These are phyloP conservation scores for Eudorcas thomsonii DNA, from an alignment of 2,113 vertebrate genomes.

Conservation along the genomic window DNA sequence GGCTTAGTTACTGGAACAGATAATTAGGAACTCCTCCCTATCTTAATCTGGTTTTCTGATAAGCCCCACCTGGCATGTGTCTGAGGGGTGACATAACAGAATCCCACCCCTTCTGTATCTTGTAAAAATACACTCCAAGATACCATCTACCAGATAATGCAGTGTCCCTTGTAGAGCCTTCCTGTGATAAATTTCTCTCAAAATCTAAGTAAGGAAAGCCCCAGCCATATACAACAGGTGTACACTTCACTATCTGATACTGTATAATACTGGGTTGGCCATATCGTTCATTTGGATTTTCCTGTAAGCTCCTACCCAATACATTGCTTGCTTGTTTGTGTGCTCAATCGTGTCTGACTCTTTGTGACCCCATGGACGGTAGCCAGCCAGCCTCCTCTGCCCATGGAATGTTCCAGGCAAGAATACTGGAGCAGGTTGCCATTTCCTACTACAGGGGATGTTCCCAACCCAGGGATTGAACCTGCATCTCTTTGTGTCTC, in stretches of 20 bases:
- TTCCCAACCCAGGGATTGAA: neutral
- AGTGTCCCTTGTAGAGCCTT: neutral
- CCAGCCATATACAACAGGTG: neutral
- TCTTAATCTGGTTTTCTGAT: slow-evolving; percentile 27
- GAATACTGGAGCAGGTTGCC: neutral
- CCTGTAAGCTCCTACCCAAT: neutral
- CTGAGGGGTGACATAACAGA: slow-evolving; percentile 4
- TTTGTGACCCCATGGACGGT: neutral
- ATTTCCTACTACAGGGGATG: neutral
- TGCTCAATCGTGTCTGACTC: neutral
- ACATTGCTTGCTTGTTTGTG: neutral
- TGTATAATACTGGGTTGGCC: neutral
- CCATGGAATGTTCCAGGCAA: neutral
- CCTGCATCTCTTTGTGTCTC: neutral
- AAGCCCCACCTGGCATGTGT: slow-evolving; percentile 2
- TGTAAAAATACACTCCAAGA: slow-evolving; percentile 34
- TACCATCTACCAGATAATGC: neutral
- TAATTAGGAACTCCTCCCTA: neutral
- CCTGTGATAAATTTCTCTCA: neutral
- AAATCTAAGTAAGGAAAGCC: neutral
- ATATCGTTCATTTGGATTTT: neutral
- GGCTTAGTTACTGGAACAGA: slow-evolving; percentile 22
- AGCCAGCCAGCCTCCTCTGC: neutral
- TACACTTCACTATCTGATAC: neutral
- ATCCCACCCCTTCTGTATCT: neutral